These are phyloP conservation scores for Aegithalos caudatus DNA, from an alignment of 2,113 vertebrate genomes.

Conservation along the genomic window DNA sequence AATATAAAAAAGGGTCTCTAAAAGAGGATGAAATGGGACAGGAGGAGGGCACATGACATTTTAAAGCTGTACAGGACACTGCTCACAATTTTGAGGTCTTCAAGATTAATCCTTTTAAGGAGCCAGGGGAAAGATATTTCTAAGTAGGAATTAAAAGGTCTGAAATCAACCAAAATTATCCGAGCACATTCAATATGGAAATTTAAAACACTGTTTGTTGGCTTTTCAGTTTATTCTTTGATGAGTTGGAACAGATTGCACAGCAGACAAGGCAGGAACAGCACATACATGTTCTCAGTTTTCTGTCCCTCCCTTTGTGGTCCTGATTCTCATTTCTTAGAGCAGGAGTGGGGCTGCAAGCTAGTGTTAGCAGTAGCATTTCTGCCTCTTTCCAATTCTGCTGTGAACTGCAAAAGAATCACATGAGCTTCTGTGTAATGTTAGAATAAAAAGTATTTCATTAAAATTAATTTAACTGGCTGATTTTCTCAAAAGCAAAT, in stretches of 20 bases:
- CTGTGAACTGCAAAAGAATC: neutral
- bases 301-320: neutral
- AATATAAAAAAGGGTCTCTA: neutral
- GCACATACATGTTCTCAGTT: neutral
- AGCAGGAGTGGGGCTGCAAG: neutral
- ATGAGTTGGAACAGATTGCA: neutral
- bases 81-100: neutral
- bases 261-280: neutral
- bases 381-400: neutral
- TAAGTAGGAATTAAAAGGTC: neutral
- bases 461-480: neutral
- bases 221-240: constrained; percentile 22
- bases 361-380: neutral
- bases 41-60: neutral
- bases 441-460: neutral
- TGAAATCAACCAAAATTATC: neutral
- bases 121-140: neutral
- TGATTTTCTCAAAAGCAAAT: neutral
- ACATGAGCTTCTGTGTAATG: neutral
- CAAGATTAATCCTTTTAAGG: neutral
- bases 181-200: neutral
- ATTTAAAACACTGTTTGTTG: neutral
- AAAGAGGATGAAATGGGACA: neutral
- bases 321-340: neutral
- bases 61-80: neutral